These are phyloP conservation scores for Andinoacara biseriatus DNA, from an alignment of 2,113 vertebrate species.

Conservation along the genomic window DNA sequence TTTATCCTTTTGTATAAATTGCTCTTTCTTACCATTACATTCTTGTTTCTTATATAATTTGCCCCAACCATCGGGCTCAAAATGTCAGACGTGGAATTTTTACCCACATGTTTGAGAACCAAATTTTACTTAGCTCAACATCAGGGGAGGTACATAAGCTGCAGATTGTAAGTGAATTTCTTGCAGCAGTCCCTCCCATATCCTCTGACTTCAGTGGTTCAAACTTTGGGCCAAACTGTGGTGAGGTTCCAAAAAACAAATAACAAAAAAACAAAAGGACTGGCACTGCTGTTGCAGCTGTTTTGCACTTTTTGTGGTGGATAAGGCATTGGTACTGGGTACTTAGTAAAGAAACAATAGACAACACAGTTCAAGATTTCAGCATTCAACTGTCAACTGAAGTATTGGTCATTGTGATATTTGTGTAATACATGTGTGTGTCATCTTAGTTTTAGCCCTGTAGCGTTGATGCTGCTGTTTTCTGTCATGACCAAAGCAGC, in stretches of 20 bases:
- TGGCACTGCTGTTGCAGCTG: not conserved
- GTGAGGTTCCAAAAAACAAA: not conserved
- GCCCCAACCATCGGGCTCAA: too few species aligned
- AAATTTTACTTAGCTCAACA: too few species aligned
- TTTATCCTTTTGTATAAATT: too few species aligned
- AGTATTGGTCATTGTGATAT: not conserved
- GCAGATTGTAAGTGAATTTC: too few species aligned
- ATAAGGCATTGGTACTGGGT: not conserved
- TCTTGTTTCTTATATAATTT: too few species aligned
- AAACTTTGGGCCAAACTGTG: not conserved
- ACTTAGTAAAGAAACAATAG: not conserved
- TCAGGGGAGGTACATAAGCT: too few species aligned
- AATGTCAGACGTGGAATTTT: too few species aligned
- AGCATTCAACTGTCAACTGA: not conserved
- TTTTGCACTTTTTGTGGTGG: not conserved
- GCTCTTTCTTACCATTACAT: too few species aligned
- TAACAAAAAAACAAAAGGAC: not conserved
- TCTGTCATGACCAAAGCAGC: constrained; percentile 21
- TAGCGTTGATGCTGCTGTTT: constrained; percentile 39
- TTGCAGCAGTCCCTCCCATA: not conserved
- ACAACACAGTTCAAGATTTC: not conserved
- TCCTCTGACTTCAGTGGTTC: not conserved
- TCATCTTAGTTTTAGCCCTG: not conserved
- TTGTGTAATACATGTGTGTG: not conserved
- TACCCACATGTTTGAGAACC: too few species aligned